Evolutionary conservation across 2,113 vertebrate species (phyloP).

Genomic region (Rhinolophus sinicus): DNA sequence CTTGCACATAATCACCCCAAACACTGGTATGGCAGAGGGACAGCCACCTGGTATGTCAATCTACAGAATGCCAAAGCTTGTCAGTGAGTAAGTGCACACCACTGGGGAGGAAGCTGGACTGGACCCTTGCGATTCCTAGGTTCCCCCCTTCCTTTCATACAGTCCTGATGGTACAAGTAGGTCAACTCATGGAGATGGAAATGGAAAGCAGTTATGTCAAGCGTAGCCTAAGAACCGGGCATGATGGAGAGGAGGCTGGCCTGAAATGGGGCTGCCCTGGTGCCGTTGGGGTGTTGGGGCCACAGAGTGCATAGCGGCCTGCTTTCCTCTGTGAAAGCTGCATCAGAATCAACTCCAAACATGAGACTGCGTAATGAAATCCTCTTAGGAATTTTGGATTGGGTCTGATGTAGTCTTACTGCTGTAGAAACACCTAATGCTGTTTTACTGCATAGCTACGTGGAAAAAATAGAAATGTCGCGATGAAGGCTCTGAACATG

Average conservation of each 20-base stretch:
- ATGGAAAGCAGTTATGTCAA: not conserved
- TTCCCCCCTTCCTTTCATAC: not conserved
- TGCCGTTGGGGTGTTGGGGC: not conserved
- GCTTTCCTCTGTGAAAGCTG: not conserved
- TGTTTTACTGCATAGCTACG: not conserved
- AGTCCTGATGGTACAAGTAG: not conserved
- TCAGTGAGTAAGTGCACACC: not conserved
- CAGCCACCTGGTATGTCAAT: not conserved
- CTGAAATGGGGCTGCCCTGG: not conserved
- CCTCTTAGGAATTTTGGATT: not conserved
- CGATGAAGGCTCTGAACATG: not conserved
- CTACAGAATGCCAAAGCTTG: not conserved
- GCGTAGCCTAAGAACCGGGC: not conserved
- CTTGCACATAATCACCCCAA: not conserved
- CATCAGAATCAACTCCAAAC: not conserved
- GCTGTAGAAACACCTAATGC: not conserved
- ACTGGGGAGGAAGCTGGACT: not conserved
- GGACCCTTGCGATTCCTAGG: not conserved
- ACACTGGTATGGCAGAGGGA: not conserved
- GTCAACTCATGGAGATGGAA: not conserved
- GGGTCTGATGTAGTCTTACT: not conserved
- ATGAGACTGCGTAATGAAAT: not conserved
- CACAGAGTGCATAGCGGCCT: not conserved
- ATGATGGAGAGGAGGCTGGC: not conserved
- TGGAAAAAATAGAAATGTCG: not conserved